Percentiles rank a stretch among this genome's conserved stretches.
Evolutionary conservation across 2,113 vertebrate genomes (phyloP).

Genomic region (Epinephelus moara): DNA sequence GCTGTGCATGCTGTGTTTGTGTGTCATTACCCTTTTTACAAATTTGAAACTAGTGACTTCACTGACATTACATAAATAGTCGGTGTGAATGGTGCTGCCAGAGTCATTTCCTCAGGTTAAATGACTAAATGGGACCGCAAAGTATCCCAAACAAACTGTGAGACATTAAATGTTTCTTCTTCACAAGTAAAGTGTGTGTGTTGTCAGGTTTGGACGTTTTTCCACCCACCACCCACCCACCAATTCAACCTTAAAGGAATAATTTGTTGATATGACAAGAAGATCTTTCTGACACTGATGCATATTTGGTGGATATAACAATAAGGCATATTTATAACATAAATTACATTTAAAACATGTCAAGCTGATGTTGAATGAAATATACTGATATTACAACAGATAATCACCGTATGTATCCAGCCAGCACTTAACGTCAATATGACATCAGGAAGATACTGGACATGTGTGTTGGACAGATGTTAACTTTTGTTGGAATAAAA

Average conservation of each 20-base stretch:
- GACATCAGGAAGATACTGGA: too few species aligned
- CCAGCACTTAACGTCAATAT: too few species aligned
- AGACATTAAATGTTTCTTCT: neutral
- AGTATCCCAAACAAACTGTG: neutral
- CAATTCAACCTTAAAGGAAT: neutral
- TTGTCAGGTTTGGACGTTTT: neutral
- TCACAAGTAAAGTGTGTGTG: neutral
- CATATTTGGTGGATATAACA: neutral
- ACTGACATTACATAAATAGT: neutral
- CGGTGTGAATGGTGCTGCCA: neutral
- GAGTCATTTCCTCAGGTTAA: conserved; percentile 20
- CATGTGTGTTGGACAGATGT: too few species aligned
- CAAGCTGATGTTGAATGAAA: neutral
- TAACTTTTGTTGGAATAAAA: too few species aligned
- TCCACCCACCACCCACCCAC: neutral
- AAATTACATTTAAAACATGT: too few species aligned
- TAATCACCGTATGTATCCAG: neutral
- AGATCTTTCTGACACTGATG: neutral
- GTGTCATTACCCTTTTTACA: neutral
- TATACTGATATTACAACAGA: neutral
- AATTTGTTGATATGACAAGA: neutral
- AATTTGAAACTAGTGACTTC: neutral
- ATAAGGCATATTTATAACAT: neutral
- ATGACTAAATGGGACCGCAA: neutral
- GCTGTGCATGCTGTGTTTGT: neutral